These are phyloP conservation scores for Synodontis membranacea DNA, from an alignment of 2,113 vertebrate species.

Conservation along the genomic window DNA sequence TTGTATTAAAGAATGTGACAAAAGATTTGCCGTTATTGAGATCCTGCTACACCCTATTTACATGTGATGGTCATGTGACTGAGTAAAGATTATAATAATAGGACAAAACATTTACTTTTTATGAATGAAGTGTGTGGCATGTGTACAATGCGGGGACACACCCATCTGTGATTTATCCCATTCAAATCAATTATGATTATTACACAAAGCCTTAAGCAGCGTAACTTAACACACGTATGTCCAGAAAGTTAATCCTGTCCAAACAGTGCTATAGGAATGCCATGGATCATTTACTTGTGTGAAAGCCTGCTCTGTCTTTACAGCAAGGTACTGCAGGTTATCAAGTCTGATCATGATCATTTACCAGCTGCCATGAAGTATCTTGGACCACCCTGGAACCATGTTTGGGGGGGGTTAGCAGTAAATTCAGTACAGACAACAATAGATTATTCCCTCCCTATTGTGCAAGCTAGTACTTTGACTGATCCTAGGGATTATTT, in stretches of 20 bases:
- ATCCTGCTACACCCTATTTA: neutral
- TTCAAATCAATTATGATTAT: neutral
- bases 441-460: neutral
- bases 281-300: neutral
- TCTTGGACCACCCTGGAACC: neutral
- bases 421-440: neutral
- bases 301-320: neutral
- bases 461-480: neutral
- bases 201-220: neutral
- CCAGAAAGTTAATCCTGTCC: neutral
- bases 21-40: neutral
- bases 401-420: neutral
- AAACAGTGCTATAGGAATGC: neutral
- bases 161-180: neutral
- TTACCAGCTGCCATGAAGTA: neutral
- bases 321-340: neutral
- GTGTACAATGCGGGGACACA: neutral
- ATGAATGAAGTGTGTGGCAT: neutral
- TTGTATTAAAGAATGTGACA: neutral
- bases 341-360: neutral
- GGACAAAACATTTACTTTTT: neutral
- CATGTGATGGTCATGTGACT: neutral
- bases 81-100: neutral
- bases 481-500: conserved; percentile 18
- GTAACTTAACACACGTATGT: neutral